Percentiles rank a stretch among this genome's conserved stretches.
These are phyloP conservation scores for Lucinisca nassula DNA, from an alignment of 2,888 invertebrate species.

Conservation along the genomic window DNA sequence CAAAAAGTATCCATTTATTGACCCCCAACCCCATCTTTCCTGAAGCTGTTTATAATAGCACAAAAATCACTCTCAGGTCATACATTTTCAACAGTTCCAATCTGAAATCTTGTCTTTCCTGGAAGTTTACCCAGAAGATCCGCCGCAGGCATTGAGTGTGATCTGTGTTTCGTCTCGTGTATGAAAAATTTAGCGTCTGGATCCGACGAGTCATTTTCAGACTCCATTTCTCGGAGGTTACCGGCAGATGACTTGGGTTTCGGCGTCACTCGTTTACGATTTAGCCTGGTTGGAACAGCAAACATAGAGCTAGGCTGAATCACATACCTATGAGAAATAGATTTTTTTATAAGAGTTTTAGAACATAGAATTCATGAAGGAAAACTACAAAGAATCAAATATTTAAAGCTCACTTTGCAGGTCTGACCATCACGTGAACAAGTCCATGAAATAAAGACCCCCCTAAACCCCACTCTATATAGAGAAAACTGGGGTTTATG, in stretches of 20 bases:
- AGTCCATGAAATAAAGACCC: no score
- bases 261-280: conserved; percentile 58
- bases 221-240: conserved; percentile 19
- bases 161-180: background rate
- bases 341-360: no score
- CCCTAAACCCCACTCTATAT: no score
- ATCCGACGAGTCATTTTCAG: conserved; percentile 46
- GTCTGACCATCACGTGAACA: no score
- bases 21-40: no score
- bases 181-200: background rate
- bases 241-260: conserved; percentile 37
- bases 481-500: no score
- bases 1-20: no score
- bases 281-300: conserved; percentile 79
- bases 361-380: no score
- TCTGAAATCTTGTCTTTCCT: background rate
- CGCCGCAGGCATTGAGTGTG: background rate
- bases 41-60: no score
- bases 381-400: no score
- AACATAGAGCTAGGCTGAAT: conserved; percentile 84
- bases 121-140: background rate
- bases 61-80: background rate
- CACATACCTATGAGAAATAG: conserved; percentile 77
- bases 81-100: background rate
- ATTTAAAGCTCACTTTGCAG: no score